phyloP scores from a whole-genome alignment of 2,888 invertebrate species.

The Mystacides longicornis region DNA sequence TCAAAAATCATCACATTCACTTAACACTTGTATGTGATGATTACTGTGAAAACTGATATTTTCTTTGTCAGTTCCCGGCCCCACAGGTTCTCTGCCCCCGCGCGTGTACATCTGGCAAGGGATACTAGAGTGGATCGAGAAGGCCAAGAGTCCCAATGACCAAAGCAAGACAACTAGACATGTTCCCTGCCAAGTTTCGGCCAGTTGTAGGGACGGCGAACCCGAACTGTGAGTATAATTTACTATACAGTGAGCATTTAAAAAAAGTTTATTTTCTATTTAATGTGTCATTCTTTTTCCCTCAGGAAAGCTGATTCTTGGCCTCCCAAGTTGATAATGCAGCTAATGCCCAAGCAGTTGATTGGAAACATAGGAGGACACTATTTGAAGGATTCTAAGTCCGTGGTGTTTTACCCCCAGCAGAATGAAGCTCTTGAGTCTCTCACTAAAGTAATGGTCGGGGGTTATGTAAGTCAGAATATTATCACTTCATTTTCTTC shows the following conservation, averaged over 20 bases:
- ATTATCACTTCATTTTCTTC: no score
- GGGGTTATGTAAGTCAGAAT: slow-evolving; percentile 72
- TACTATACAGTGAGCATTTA: no score
- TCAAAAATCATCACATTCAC: no score
- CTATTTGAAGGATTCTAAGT: slow-evolving; percentile 85
- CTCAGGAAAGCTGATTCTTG: slow-evolving; percentile 80
- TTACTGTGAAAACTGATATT: no score
- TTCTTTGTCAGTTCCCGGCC: no score
- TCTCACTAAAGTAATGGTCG: slow-evolving; percentile 87
- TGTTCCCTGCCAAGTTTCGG: slow-evolving; percentile 55
- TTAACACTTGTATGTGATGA: no score
- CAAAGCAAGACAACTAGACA: slow-evolving; percentile 68
- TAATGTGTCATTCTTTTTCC: background rate
- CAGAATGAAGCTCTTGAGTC: slow-evolving; percentile 81
- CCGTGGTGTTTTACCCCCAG: slow-evolving; percentile 82
- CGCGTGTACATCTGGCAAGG: slow-evolving; percentile 64
- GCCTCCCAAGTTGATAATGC: slow-evolving; percentile 90
- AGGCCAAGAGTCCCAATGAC: slow-evolving; percentile 69
- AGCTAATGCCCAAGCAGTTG: slow-evolving; percentile 86
- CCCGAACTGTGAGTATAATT: slow-evolving; percentile 64
- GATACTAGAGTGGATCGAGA: slow-evolving; percentile 88
- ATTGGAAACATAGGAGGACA: slow-evolving; percentile 85
- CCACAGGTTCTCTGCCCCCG: slow-evolving; percentile 6
- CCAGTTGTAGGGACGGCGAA: slow-evolving; percentile 72
- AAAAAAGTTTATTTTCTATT: no score